Conservation (phyloP, 1,140 invertebrate genomes). For the Orius insidiosus region DNA sequence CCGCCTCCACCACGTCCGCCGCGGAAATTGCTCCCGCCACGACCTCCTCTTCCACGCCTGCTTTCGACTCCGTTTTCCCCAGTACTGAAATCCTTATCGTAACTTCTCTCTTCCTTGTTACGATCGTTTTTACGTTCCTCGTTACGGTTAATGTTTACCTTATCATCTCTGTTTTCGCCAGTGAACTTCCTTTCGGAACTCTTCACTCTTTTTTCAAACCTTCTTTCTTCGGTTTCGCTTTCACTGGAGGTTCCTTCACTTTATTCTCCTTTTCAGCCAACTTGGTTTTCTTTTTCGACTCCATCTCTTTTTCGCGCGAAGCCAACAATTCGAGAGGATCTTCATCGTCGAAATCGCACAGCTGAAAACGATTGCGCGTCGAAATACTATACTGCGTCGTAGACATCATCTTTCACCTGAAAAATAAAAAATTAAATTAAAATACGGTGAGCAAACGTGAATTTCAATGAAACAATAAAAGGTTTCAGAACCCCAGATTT, state of each 20-base stretch:
- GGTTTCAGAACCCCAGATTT: too few species aligned
- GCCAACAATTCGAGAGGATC: conserved; percentile 3
- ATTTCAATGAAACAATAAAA: too few species aligned
- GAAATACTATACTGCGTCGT: conserved; percentile 9
- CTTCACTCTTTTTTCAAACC: too few species aligned
- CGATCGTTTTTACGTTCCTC: neutral
- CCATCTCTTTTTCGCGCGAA: conserved; percentile 4
- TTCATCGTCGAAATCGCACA: conserved; percentile 7
- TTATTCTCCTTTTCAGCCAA: neutral
- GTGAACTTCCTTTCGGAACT: neutral
- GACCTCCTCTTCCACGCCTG: conserved; percentile 26
- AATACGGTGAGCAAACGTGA: too few species aligned
- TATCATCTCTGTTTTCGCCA: too few species aligned
- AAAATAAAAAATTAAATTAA: too few species aligned
- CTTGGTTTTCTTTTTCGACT: conserved; percentile 6
- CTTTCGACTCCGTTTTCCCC: conserved; percentile 22
- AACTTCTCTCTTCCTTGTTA: neutral
- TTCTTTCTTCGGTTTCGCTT: too few species aligned
- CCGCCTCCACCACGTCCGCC: too few species aligned
- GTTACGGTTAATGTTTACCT: neutral
- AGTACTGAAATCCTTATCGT: neutral
- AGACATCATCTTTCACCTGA: conserved; percentile 3
- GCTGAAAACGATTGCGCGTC: conserved; percentile 5
- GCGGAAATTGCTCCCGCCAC: conserved; percentile 21
- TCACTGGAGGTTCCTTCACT: neutral